Evolutionary conservation across 2,113 vertebrate species (phyloP).

Genomic region (Notarius lentiginosus): DNA sequence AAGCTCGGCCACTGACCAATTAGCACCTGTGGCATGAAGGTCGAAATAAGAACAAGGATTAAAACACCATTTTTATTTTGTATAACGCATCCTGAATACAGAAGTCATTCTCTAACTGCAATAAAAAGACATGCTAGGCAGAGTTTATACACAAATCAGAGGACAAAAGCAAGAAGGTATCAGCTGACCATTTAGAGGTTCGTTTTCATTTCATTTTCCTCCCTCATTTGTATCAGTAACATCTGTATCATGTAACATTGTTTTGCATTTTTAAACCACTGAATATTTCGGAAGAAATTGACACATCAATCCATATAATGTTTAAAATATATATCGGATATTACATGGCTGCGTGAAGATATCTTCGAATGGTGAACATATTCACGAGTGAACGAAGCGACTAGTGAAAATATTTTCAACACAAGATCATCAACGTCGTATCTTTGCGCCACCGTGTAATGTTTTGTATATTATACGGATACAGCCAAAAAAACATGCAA

Average conservation of each 20-base stretch:
- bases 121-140: neutral
- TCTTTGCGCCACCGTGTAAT: no score
- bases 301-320: no score
- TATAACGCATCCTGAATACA: neutral
- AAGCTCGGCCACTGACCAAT: neutral
- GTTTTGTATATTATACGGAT: no score
- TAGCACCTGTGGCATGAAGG: neutral
- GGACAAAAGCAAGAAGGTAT: neutral
- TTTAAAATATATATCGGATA: no score
- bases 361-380: no score
- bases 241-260: neutral
- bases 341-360: no score
- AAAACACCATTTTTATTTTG: neutral
- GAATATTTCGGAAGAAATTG: neutral
- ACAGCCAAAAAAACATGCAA: no score
- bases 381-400: no score
- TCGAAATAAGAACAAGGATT: no score
- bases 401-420: no score
- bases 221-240: neutral
- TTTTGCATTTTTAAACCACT: neutral
- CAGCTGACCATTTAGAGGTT: no score
- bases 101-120: neutral
- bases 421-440: no score
- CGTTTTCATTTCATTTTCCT: neutral
- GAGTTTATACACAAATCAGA: neutral